Evolutionary conservation across 2,888 invertebrate genomes (phyloP), one percentile per base, ranked within the genome.

Genomic region (Nomada goodeniana): DNA sequence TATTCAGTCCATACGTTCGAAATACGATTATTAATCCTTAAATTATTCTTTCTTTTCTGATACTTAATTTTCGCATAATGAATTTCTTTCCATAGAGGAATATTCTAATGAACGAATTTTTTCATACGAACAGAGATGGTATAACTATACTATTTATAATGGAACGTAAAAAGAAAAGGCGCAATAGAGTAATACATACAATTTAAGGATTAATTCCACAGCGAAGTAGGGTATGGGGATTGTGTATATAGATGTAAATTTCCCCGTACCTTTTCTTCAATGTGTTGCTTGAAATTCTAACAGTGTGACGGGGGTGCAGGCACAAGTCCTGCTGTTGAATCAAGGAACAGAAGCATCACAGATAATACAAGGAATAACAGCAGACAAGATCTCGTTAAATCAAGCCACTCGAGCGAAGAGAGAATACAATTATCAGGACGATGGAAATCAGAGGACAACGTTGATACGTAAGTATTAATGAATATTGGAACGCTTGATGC

Each of bases 251-350:
- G 15, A 36, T 61, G 26, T 61, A n/a, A 55, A 67, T 89, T 80
- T 89, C 89, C 92, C 91, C 89, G 88, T 90, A 90, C 91, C 89
- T 91, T 87, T 87, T 90, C 90, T 91, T 88, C 89, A 92, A 90
- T 91, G 85, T 91, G 87, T 90, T 85, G 90, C 89, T 92, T 92
- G 91, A 89, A 90, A 92, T 92, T 92, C 92, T 93, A 93, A 93
- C 93, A 93, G 93, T 93, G 92, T 92, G 90, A 91, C 91, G 91
- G 92, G 90, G 90, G 92, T 92, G 91, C 93, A 93, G 92, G 91
- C 92, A 89, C 89, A 88, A 84, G 86, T 87, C 86, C 89, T 89
- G 89, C 89, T 86, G 83, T 64, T 83, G 86, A 80, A 78, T 70
- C 86, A 87, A 71, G 83, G 82, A 80, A 68, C 76, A 52, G 53